A percentile compares a stretch with the other conserved stretches of the same genome.
Evolutionary conservation across 2,797 vertebrate genomes (phyloP).

Genomic region (Melanotaenia parkinsoni): DNA sequence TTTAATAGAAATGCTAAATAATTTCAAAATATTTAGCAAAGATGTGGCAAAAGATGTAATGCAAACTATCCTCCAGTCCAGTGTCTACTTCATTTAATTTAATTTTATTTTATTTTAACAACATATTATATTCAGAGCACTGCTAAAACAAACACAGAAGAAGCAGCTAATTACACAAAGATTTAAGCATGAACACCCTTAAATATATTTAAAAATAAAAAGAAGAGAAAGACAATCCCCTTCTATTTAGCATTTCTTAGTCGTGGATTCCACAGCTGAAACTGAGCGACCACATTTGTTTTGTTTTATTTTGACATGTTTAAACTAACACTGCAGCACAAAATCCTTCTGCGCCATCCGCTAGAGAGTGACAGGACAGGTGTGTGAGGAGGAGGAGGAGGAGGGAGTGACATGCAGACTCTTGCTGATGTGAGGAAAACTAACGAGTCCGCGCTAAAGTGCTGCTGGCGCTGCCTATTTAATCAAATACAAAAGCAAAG

Average conservation of each 20-base stretch:
- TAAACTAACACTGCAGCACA: background rate
- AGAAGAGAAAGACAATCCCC: background rate
- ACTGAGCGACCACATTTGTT: background rate
- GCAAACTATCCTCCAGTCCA: too few species aligned
- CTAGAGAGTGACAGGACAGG: slow-evolving; percentile 38
- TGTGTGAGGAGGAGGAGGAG: slow-evolving; percentile 24
- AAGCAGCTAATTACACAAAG: background rate
- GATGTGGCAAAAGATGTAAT: background rate
- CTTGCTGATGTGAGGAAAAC: slow-evolving; percentile 17
- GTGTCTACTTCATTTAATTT: background rate
- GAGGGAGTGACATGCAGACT: slow-evolving; percentile 5
- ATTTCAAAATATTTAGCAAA: background rate
- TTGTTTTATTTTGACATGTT: slow-evolving; percentile 3
- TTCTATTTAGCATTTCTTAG: background rate
- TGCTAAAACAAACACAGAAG: background rate
- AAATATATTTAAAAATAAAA: background rate
- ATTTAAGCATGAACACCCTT: background rate
- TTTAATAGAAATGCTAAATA: background rate
- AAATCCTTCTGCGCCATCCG: background rate
- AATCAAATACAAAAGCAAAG: slow-evolving; percentile 23
- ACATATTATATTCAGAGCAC: too few species aligned
- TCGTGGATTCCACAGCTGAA: background rate
- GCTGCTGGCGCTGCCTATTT: background rate
- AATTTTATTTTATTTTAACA: too few species aligned
- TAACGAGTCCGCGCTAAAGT: background rate